These are phyloP conservation scores for Engraulis encrasicolus DNA, from an alignment of 2,113 vertebrate genomes.

Conservation along the genomic window DNA sequence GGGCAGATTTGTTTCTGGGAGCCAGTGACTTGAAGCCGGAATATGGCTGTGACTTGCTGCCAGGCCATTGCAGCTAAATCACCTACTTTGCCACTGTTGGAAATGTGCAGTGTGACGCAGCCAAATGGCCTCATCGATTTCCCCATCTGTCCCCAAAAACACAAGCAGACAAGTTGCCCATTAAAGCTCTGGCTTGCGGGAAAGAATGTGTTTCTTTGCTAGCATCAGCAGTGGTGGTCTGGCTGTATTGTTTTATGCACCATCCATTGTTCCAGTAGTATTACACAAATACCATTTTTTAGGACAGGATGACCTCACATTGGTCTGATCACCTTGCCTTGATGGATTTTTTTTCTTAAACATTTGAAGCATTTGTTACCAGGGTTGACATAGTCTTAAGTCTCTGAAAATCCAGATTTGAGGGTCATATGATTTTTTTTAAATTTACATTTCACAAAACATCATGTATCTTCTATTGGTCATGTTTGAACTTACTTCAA, in stretches of 20 bases:
- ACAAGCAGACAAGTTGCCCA: not conserved
- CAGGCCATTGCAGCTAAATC: not conserved
- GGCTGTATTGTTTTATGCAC: not conserved
- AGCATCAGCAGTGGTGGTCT: not conserved
- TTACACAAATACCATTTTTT: no score
- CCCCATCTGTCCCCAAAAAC: not conserved
- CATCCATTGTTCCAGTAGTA: not conserved
- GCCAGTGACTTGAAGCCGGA: no score
- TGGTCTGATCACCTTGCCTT: no score
- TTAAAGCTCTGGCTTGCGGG: not conserved
- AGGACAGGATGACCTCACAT: not conserved
- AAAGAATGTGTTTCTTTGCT: not conserved
- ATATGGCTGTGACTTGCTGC: not conserved
- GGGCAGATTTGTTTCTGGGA: no score
- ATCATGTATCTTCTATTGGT: no score
- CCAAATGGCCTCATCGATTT: not conserved
- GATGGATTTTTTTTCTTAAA: no score
- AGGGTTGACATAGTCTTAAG: no score
- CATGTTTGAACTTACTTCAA: no score
- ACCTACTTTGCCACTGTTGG: not conserved
- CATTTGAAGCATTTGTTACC: no score
- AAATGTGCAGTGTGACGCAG: not conserved
- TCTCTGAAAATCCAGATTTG: no score
- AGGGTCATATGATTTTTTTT: no score
- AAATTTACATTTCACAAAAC: no score